Base-by-base conservation (phyloP, 2,113 vertebrate genomes). In the Platycercus adscitus region DNA sequence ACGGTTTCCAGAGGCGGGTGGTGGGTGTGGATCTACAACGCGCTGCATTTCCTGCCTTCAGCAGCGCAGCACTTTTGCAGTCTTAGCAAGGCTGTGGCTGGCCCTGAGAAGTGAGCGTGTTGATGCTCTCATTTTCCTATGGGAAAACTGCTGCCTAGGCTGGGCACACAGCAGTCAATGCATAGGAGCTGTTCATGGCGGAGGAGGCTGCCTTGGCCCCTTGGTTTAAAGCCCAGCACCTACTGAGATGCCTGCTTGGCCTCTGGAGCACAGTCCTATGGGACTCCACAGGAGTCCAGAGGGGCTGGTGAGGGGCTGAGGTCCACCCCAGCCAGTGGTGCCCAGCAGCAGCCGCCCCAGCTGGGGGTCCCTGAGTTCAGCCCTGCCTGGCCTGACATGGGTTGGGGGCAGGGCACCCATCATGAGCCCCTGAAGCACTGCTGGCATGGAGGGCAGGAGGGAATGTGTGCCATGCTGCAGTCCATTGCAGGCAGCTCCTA, bases 111-210 rank as follows among this genome's bases (percentile, higher is more conserved):
- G 11, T 20, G 13, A 68, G 55, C 3, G 2, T 53, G 41, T 50
- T 52, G 60, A 33, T 10, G 4, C 24, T 86, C 6, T 18, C 3
- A 3, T 66, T 92, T 91, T 78, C n/a, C 47, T 43, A 2, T 9
- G 24, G 63, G 55, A 86, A 86, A 44, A n/a, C 29, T 31, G 68
- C 60, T 81, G 60, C n/a, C 13, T 4, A 23, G 46, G 31, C 41
- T 5, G 3, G 31, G 9, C 3, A 0, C 0, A 0, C 43, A 6
- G 15, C 2, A 4, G 8, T 26, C 70, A 52, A 31, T 1, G 0
- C 13, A 11, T 18, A 18, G 0, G 1, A 66, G 47, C 35, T 65
- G 25, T 55, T 46, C 33, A 11, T 0, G 1, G 46, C 16, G 0
- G 39, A n/a, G 20, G 26, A 49, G 86, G 78, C n/a, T 31, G 4